phyloP scores from a whole-genome alignment of 2,113 vertebrate genomes.

The Chiloscyllium plagiosum region DNA sequence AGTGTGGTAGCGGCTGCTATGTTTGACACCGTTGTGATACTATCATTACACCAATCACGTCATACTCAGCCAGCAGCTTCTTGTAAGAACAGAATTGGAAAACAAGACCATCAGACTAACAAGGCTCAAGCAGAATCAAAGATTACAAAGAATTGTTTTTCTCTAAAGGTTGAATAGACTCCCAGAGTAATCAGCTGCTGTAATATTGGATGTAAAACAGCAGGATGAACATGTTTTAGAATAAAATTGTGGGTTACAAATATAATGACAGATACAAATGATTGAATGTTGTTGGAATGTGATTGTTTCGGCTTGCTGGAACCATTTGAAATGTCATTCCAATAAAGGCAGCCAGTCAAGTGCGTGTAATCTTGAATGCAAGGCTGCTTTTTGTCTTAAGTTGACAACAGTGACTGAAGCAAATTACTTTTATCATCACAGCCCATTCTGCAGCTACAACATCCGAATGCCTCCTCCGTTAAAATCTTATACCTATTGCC shows the following conservation, averaged over 20 bases:
- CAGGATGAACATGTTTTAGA: slow-evolving; percentile 11
- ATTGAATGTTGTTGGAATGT: slow-evolving; percentile 28
- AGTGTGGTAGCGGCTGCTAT: background rate
- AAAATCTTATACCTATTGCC: too few species aligned
- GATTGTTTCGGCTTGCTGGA: slow-evolving; percentile 13
- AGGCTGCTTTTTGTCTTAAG: background rate
- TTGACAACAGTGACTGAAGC: background rate
- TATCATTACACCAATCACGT: background rate
- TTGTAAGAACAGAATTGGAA: background rate
- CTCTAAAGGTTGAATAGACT: background rate
- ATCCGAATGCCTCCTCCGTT: too few species aligned
- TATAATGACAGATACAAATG: slow-evolving; percentile 29
- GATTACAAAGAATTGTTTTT: slow-evolving; percentile 31
- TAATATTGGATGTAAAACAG: slow-evolving; percentile 19
- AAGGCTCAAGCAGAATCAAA: background rate
- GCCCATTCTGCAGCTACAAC: too few species aligned
- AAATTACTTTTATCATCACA: too few species aligned
- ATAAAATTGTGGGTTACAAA: slow-evolving; percentile 32
- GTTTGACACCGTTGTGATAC: background rate
- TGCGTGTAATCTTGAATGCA: background rate
- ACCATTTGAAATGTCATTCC: slow-evolving; percentile 15
- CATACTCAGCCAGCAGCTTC: background rate
- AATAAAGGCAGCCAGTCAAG: background rate
- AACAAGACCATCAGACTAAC: slow-evolving; percentile 13
- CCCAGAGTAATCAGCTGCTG: slow-evolving; percentile 5